A percentile compares a stretch with the other conserved stretches of the same genome.
Evolutionary conservation across 2,797 vertebrate genomes (phyloP).

Genomic region (Poecilia gillii): DNA sequence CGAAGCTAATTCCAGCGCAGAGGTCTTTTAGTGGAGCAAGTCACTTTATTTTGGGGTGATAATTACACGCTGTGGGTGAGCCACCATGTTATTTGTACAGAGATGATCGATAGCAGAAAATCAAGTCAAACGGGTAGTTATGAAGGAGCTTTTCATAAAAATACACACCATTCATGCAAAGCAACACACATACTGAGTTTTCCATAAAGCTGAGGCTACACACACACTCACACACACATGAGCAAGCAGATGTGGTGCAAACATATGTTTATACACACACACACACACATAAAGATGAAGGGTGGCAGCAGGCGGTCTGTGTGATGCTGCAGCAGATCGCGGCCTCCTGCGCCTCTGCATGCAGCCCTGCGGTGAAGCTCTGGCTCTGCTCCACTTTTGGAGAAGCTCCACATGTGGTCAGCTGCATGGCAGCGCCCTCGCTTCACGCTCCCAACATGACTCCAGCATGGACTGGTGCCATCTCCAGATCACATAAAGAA

Average conservation of each 20-base stretch:
- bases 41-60: conserved; percentile 78
- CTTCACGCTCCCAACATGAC: conserved; percentile 57
- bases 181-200: conserved; percentile 3
- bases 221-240: conserved; percentile 4
- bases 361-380: conserved; percentile 66
- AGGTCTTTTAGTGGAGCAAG: conserved; percentile 47
- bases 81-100: conserved; percentile 76
- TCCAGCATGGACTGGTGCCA: conserved; percentile 33
- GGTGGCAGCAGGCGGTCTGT: conserved; percentile 60
- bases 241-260: conserved; percentile 23
- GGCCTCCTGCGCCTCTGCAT: conserved; percentile 61
- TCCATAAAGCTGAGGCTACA: neutral
- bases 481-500: conserved; percentile 31
- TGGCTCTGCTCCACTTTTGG: conserved; percentile 61
- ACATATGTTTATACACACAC: conserved; percentile 27
- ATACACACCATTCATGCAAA: conserved; percentile 2
- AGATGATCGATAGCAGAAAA: conserved; percentile 81
- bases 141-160: conserved; percentile 41
- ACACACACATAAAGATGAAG: conserved; percentile 28
- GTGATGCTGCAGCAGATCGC: conserved; percentile 58
- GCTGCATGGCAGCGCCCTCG: conserved; percentile 67
- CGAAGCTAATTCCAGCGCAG: conserved; percentile 45
- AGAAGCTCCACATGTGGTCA: conserved; percentile 67
- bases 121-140: conserved; percentile 60
- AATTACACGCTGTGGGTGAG: conserved; percentile 68